Conservation (phyloP, 2,888 invertebrate genomes). For the Apotomis capreana region DNA sequence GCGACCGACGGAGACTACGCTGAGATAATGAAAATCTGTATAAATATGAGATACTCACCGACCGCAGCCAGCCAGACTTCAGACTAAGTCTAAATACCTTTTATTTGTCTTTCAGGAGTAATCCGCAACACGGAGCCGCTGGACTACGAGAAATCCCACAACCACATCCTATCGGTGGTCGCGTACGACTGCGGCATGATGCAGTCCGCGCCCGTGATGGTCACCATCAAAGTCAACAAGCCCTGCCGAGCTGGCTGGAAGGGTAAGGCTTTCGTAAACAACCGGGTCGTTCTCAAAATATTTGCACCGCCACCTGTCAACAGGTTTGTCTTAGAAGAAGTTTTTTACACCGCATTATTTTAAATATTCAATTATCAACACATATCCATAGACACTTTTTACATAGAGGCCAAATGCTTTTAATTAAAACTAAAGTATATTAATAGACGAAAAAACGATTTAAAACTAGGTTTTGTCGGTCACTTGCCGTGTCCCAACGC, state of each 20-base stretch:
- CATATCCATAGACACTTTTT: no score
- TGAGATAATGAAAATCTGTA: slow-evolving; percentile 97
- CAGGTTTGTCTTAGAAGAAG: no score
- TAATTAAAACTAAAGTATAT: no score
- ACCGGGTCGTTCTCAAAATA: no score
- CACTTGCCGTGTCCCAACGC: no score
- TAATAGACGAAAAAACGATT: no score
- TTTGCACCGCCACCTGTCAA: no score
- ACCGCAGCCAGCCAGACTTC: slow-evolving; percentile 81
- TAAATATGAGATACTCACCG: slow-evolving; percentile 97
- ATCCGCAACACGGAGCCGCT: slow-evolving; percentile 96
- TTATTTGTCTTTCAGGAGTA: slow-evolving; percentile 79
- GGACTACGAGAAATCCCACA: slow-evolving; percentile 96
- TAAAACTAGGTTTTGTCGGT: no score
- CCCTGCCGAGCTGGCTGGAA: slow-evolving; percentile 91
- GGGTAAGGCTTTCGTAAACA: slow-evolving; percentile 72
- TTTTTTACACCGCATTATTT: no score
- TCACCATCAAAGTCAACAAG: slow-evolving; percentile 96
- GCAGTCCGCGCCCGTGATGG: slow-evolving; percentile 96
- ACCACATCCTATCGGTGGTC: slow-evolving; percentile 97
- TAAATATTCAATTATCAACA: no score
- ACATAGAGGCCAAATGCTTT: no score
- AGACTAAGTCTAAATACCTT: background rate
- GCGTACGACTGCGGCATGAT: slow-evolving; percentile 99
- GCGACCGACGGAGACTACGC: slow-evolving; percentile 97